These are phyloP conservation scores for Neopipo cinnamomea DNA, from an alignment of 2,113 vertebrate species.

Conservation along the genomic window DNA sequence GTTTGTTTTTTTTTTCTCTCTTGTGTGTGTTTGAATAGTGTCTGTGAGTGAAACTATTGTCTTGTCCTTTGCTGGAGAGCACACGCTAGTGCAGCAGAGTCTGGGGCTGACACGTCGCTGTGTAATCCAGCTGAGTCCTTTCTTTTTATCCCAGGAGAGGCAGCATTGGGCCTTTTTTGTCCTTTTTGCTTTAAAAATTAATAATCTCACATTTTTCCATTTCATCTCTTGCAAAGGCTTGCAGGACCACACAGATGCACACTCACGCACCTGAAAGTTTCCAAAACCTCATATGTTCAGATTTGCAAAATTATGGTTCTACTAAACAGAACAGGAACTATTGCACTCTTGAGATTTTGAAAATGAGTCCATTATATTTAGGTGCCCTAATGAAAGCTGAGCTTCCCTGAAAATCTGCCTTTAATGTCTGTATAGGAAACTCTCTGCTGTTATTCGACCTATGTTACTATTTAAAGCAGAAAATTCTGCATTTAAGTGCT, in stretches of 20 bases:
- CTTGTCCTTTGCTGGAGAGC: not conserved
- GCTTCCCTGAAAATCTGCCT: constrained; percentile 9
- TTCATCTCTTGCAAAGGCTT: not conserved
- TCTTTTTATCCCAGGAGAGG: not conserved
- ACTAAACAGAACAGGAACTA: not conserved
- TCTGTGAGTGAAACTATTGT: not conserved
- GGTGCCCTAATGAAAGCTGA: constrained; percentile 24
- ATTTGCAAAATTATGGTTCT: not conserved
- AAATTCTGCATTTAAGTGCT: not conserved
- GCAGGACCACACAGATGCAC: not conserved
- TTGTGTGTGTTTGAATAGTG: not conserved
- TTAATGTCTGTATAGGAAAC: not conserved
- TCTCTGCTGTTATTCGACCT: not conserved
- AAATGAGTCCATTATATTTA: not conserved
- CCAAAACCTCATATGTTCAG: not conserved
- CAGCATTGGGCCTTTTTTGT: not conserved
- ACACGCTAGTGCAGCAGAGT: not conserved
- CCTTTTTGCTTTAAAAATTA: constrained; percentile 15
- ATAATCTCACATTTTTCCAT: not conserved
- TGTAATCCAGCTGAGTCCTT: not conserved
- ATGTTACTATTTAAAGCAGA: not conserved
- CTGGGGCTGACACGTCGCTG: not conserved
- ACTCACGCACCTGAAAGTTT: not conserved
- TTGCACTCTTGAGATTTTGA: not conserved
- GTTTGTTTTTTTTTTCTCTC: not conserved